Evolutionary conservation across 2,888 invertebrate genomes (phyloP), one percentile per base, ranked within the genome.

Genomic region (Molorchus minor): DNA sequence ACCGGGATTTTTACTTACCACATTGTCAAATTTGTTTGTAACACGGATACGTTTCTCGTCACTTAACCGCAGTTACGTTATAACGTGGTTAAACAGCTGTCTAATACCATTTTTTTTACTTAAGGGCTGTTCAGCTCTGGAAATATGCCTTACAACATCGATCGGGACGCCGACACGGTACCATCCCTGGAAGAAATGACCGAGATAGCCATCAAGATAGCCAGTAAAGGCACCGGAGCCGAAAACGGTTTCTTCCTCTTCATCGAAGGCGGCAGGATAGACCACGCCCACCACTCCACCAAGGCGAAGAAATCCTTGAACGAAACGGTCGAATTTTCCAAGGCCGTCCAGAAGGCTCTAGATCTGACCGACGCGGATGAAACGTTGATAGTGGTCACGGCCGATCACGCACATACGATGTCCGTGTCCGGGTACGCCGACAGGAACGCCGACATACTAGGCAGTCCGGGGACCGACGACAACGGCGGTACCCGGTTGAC

Each of bases 111-210:
- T n/a, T n/a, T n/a, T n/a, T n/a, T n/a, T n/a, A n/a, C 58, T 68
- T 29, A 46, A 74, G 75, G 78, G 3, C 61, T 79, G 3, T 79
- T 79, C 56, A 70, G n/a, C n/a, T n/a, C 66, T 17, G 33, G 65
- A 1, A 63, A 79, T 58, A 75, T 76, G 67, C 46, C 63, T 2
- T 94, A 89, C 76, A 89, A 92, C 64, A 73, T 90, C 57, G 87
- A 90, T 68, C 85, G 87, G 2, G 79, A 83, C 58, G 71, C 75
- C 0, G 69, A 71, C n/a, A 79, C 78, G 12, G 86, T 87, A 57
- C 94, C 94, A 0, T 86, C 88, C 0, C 77, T 95, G n/a, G 85
- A 85, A 56, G 92, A 94, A 76, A 93, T 95, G 93, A 90, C 91
- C 0, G 83, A 85, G 68, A 87, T 85, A 45, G 93, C 94, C 0